phyloP scores from a whole-genome alignment of 2,797 vertebrate species.

The Notamacropus eugenii region DNA sequence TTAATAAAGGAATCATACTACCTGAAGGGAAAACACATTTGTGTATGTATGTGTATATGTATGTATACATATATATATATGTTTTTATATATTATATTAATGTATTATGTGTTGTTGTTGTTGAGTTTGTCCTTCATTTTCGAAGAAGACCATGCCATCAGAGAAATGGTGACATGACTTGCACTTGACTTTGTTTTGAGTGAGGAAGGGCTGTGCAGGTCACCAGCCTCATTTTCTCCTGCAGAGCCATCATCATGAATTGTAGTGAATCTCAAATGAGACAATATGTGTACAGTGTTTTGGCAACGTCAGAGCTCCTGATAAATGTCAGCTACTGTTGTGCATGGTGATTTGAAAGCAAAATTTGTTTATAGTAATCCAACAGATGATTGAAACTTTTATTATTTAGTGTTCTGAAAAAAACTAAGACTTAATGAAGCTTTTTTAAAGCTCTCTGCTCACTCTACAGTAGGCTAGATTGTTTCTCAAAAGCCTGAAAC shows the following conservation, averaged over 20 bases:
- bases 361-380: not conserved
- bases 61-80: not conserved
- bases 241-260: not conserved
- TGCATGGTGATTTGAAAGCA: conserved; percentile 27
- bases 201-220: too few species aligned
- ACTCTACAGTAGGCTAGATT: not conserved
- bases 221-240: too few species aligned
- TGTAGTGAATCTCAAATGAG: not conserved
- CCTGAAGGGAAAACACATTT: not conserved
- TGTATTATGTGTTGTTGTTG: too few species aligned
- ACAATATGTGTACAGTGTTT: not conserved
- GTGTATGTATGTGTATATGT: not conserved
- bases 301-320: not conserved
- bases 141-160: too few species aligned
- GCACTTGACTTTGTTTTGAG: too few species aligned
- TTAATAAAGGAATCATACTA: not conserved
- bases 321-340: not conserved
- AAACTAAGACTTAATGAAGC: not conserved
- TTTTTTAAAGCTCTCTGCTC: not conserved
- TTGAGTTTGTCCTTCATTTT: too few species aligned
- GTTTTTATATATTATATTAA: too few species aligned
- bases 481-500: conserved; percentile 11
- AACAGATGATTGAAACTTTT: conserved; percentile 18
- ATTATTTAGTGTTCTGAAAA: not conserved
- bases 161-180: too few species aligned